Conservation (phyloP, 2,888 invertebrate species). For the Gnatocerus cornutus region DNA sequence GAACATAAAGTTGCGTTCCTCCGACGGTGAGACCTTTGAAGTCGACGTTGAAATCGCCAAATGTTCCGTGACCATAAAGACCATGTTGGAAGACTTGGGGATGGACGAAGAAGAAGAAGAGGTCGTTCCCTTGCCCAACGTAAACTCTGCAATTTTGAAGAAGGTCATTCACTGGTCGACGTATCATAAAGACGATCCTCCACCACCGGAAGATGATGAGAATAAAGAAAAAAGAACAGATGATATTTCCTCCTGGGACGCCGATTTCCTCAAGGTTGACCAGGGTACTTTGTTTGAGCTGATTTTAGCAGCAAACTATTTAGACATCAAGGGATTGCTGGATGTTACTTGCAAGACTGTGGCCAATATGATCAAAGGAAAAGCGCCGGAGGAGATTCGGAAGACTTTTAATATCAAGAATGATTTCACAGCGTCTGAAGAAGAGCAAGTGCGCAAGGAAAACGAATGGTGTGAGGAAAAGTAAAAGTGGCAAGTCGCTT, state of each 20-base stretch:
- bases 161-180: constrained; percentile 96
- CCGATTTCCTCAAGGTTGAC: constrained; percentile 98
- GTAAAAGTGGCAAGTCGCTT: constrained; percentile 67
- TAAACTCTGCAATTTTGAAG: constrained; percentile 95
- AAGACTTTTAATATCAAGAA: constrained; percentile 98
- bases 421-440: constrained; percentile 96
- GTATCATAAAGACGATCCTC: constrained; percentile 96
- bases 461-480: constrained; percentile 97
- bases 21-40: constrained; percentile 96
- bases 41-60: constrained; percentile 98
- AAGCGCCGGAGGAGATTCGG: constrained; percentile 97
- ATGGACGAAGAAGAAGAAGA: constrained; percentile 96
- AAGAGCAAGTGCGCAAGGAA: constrained; percentile 97
- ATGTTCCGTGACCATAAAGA: constrained; percentile 98
- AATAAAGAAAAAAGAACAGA: constrained; percentile 99
- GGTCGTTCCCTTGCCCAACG: constrained; percentile 96
- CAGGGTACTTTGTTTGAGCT: constrained; percentile 97
- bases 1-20: constrained; percentile 94
- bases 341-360: constrained; percentile 99
- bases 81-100: constrained; percentile 96
- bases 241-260: constrained; percentile 99
- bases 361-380: constrained; percentile 98
- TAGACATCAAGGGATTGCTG: constrained; percentile 95
- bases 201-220: constrained; percentile 97
- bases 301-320: constrained; percentile 96